Conservation (phyloP, 2,888 invertebrate species). For the Hesperia comma region DNA sequence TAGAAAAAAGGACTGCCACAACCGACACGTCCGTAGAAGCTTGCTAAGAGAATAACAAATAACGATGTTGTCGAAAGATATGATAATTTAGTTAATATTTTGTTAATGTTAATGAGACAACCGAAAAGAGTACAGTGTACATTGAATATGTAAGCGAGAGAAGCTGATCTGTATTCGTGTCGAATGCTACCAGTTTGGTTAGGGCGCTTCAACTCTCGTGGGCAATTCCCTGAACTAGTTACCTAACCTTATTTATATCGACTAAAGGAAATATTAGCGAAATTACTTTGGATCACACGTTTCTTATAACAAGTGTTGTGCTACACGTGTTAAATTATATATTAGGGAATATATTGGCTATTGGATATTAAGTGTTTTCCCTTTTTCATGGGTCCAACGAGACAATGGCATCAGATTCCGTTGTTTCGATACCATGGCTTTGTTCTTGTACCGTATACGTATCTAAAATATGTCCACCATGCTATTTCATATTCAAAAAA, state of each 20-base stretch:
- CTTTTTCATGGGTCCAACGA: too few species aligned
- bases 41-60: not conserved
- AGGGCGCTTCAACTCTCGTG: slow-evolving; percentile 60
- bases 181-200: slow-evolving; percentile 65
- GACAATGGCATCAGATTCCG: too few species aligned
- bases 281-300: slow-evolving; percentile 57
- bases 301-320: slow-evolving; percentile 11
- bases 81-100: slow-evolving; percentile 4
- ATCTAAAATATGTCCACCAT: too few species aligned
- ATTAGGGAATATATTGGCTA: too few species aligned
- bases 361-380: too few species aligned
- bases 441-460: too few species aligned
- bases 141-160: slow-evolving; percentile 63
- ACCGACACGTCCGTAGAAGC: too few species aligned
- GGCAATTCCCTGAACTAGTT: slow-evolving; percentile 79
- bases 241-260: slow-evolving; percentile 77
- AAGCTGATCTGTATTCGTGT: slow-evolving; percentile 71
- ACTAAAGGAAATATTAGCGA: slow-evolving; percentile 75
- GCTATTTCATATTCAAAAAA: too few species aligned
- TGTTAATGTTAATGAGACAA: slow-evolving; percentile 23
- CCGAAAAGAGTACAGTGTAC: slow-evolving; percentile 16
- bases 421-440: too few species aligned
- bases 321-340: too few species aligned
- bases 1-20: too few species aligned
- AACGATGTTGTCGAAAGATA: slow-evolving; percentile 1